Percentiles rank a stretch among this genome's conserved stretches.
These are phyloP conservation scores for Malurus elegans DNA, from an alignment of 2,113 vertebrate species.

Conservation along the genomic window DNA sequence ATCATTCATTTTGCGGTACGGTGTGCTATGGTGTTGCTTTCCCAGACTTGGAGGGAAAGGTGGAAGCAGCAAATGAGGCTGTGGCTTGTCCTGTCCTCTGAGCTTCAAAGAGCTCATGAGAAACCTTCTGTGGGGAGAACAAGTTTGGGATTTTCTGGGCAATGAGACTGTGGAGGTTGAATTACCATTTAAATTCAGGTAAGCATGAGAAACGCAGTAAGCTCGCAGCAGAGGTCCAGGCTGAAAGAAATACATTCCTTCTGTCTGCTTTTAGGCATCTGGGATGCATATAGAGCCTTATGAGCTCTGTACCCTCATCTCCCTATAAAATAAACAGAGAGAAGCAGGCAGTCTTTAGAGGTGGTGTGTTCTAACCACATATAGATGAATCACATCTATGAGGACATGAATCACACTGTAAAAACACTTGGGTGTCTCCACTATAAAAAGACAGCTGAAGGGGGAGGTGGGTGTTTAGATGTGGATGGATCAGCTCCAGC, in stretches of 20 bases:
- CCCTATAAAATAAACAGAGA: background rate
- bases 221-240: background rate
- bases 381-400: background rate
- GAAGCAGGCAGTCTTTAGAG: background rate
- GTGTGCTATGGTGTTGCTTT: background rate
- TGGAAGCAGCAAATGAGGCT: background rate
- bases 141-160: background rate
- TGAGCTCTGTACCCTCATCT: background rate
- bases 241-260: background rate
- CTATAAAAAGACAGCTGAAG: background rate
- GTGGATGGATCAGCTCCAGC: background rate
- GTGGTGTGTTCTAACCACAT: background rate
- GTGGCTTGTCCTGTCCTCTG: background rate
- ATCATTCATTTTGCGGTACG: accelerated
- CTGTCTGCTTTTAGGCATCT: background rate
- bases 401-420: background rate
- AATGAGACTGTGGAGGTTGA: background rate
- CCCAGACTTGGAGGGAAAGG: background rate
- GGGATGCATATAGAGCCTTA: background rate
- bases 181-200: background rate
- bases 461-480: background rate
- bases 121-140: background rate
- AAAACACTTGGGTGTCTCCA: background rate
- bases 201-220: background rate
- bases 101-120: background rate